Evolutionary conservation across 2,113 vertebrate species (phyloP).

Genomic region (Corydoras sp.): DNA sequence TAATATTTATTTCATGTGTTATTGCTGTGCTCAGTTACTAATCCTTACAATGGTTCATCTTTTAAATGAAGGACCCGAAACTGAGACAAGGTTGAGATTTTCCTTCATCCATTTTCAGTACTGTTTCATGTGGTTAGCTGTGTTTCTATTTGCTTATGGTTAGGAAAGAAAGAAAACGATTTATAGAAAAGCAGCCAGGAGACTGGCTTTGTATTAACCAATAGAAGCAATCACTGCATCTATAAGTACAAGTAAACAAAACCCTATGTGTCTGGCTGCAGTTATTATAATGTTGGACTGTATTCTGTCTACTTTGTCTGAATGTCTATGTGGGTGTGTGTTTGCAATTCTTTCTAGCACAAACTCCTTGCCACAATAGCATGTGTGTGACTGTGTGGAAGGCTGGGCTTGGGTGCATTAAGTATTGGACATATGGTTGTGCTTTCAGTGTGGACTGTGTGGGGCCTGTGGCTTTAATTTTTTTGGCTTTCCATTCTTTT

Average conservation of each 20-base stretch:
- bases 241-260: constrained; percentile 29
- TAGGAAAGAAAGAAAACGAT: constrained; percentile 49
- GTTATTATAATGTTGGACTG: constrained; percentile 50
- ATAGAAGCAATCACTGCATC: constrained; percentile 22
- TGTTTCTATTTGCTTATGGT: constrained; percentile 33
- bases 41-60: too few relatives aligned
- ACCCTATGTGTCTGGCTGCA: constrained; percentile 41
- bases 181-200: constrained; percentile 22
- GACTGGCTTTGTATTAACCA: constrained; percentile 27
- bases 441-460: constrained; percentile 50
- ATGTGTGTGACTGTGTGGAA: constrained; percentile 64
- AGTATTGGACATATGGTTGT: constrained; percentile 43
- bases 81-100: too few relatives aligned
- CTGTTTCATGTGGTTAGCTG: constrained; percentile 19
- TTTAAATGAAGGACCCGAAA: too few relatives aligned
- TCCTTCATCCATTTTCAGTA: too few relatives aligned
- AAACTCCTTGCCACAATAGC: constrained; percentile 59
- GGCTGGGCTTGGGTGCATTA: constrained; percentile 52
- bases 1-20: too few relatives aligned
- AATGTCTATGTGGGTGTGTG: constrained; percentile 52
- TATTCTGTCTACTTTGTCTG: constrained; percentile 29
- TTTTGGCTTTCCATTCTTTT: constrained; percentile 54
- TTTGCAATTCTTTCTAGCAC: constrained; percentile 54
- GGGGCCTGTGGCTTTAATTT: constrained; percentile 54
- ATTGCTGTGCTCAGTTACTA: too few relatives aligned